phyloP scores from a whole-genome alignment of 1,140 invertebrate species.

The Platorchestia sp. region DNA sequence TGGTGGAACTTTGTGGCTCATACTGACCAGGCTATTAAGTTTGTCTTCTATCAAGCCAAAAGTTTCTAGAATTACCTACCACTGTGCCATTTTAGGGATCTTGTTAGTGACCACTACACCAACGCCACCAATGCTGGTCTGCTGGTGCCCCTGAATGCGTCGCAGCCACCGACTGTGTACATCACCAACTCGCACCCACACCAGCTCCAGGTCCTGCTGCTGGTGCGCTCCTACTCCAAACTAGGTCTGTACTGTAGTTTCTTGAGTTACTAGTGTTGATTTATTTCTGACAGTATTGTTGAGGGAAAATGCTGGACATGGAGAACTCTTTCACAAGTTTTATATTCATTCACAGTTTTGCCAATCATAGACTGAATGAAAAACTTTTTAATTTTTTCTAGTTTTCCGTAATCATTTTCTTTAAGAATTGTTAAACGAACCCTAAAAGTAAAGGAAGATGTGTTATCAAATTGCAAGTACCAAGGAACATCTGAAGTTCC shows the following conservation, averaged over 20 bases:
- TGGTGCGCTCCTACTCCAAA: slow-evolving; percentile 61
- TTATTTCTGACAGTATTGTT: not conserved
- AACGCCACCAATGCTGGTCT: slow-evolving; percentile 79
- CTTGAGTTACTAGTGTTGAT: not conserved
- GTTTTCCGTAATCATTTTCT: too few relatives aligned
- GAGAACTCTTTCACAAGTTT: not conserved
- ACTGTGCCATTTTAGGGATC: slow-evolving; percentile 66
- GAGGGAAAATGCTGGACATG: not conserved
- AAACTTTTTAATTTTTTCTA: too few relatives aligned
- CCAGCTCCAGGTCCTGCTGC: slow-evolving; percentile 60
- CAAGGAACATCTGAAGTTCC: too few relatives aligned
- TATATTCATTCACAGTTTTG: too few relatives aligned
- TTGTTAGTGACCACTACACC: slow-evolving; percentile 69
- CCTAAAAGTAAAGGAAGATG: too few relatives aligned
- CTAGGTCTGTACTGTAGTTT: slow-evolving; percentile 50
- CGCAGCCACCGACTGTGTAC: slow-evolving; percentile 59
- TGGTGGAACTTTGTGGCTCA: not conserved
- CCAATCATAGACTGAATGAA: too few relatives aligned
- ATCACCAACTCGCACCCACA: slow-evolving; percentile 59
- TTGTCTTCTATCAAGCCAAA: not conserved
- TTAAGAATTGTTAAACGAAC: too few relatives aligned
- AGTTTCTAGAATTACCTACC: not conserved
- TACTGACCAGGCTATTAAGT: too few relatives aligned
- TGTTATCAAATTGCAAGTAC: too few relatives aligned
- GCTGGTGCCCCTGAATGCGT: slow-evolving; percentile 69